A percentile compares a stretch with the other conserved stretches of the same genome.
Conservation (phyloP, 1,140 invertebrate genomes). For the Eulimnadia texana region DNA sequence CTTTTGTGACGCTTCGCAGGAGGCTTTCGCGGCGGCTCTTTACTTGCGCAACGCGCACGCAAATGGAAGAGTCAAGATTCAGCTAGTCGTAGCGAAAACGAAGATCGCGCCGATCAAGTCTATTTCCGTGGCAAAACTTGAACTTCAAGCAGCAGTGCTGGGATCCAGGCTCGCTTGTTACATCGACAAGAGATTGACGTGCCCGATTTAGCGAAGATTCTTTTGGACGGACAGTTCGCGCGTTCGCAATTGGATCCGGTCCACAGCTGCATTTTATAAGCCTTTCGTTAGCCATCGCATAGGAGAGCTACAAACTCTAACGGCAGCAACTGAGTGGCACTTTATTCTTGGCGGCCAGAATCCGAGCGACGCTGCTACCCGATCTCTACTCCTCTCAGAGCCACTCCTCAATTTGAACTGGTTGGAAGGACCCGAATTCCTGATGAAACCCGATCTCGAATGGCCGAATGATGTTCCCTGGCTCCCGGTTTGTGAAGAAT, state of each 20-base stretch:
- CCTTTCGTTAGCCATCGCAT: constrained; percentile 1
- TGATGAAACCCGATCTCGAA: background rate
- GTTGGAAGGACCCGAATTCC: background rate
- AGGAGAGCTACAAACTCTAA: constrained; percentile 2
- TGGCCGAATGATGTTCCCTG: constrained; percentile 4
- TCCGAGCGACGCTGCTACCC: background rate
- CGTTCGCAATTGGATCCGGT: background rate
- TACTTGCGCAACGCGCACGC: constrained; percentile 19
- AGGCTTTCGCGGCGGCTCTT: constrained; percentile 21
- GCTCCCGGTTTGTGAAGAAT: background rate
- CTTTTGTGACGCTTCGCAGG: constrained; percentile 24
- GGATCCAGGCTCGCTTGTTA: background rate
- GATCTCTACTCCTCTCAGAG: background rate
- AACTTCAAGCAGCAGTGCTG: constrained; percentile 30
- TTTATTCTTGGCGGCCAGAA: background rate
- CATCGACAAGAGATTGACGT: background rate
- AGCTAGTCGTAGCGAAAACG: constrained; percentile 25
- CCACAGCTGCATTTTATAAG: background rate
- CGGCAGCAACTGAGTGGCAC: background rate
- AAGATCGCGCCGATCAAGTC: constrained; percentile 31
- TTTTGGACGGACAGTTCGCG: constrained; percentile 8
- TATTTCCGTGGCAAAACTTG: constrained; percentile 31
- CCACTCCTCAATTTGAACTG: background rate
- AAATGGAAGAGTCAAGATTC: background rate
- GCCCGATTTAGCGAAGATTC: background rate